Conservation (phyloP, 2,888 invertebrate genomes). For the Rotaria sp. region DNA sequence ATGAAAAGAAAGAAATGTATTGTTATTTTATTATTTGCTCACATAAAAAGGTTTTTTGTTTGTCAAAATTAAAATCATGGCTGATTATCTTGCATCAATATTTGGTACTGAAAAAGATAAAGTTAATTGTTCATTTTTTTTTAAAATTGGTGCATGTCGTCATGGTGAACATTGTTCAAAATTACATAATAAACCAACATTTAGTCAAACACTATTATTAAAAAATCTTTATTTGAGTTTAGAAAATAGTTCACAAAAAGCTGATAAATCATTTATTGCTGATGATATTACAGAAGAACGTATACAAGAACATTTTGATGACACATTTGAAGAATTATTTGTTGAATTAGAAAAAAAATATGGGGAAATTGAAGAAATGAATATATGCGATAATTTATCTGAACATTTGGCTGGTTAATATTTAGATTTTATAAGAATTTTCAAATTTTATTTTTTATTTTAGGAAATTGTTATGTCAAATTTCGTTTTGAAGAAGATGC, state of each 20-base stretch:
- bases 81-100: slow-evolving; percentile 14
- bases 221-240: slow-evolving; percentile 98
- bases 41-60: too few species aligned
- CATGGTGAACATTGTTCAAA: slow-evolving; percentile 74
- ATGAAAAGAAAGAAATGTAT: background rate
- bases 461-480: slow-evolving; percentile 54
- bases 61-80: background rate
- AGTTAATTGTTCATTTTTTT: slow-evolving; percentile 98
- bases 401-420: slow-evolving; percentile 85
- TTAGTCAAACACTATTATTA: slow-evolving; percentile 89
- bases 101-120: slow-evolving; percentile 29
- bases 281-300: slow-evolving; percentile 43
- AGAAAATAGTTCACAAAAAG: slow-evolving; percentile 92
- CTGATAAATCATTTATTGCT: slow-evolving; percentile 71
- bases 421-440: background rate
- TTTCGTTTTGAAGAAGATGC: slow-evolving; percentile 96
- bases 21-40: too few species aligned
- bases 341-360: slow-evolving; percentile 59
- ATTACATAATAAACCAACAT: slow-evolving; percentile 97
- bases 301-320: slow-evolving; percentile 41
- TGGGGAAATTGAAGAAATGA: slow-evolving; percentile 99
- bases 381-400: slow-evolving; percentile 97
- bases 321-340: slow-evolving; percentile 40
- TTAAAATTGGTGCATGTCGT: slow-evolving; percentile 97
- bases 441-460: background rate